Evolutionary conservation across 2,113 vertebrate species (phyloP), one percentile per base, ranked within the genome.

Genomic region (Epinephelus fuscoguttatus): DNA sequence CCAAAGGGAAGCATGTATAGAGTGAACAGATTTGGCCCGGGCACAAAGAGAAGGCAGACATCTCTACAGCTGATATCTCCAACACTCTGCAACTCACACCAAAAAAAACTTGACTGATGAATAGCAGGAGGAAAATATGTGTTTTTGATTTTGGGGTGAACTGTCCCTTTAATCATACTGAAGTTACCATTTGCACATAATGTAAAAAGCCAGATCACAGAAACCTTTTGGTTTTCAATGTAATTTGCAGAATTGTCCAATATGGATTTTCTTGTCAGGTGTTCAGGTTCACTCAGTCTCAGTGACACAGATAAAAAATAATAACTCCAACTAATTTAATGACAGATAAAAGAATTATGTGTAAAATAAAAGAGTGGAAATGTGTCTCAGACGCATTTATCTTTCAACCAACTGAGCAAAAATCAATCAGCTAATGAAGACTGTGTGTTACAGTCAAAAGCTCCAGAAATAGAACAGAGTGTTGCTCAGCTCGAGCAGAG

Each of bases 401-500:
- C n/a, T 25, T 42, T 30, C 14, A 21, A 30, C 25, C 19, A 25
- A 23, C 14, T 9, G 52, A 76, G 3, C 6, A 1, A 11, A 40
- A 27, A 2, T 40, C 47, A 40, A 40, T 40, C 30, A 19, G 49
- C 60, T 42, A 23, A 66, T 59, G 40, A 53, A 37, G 10, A 15
- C 78, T 23, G 23, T 17, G 52, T 2, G 40, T 25, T n/a, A 19
- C 55, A 50, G 47, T 71, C 33, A 49, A 50, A 67, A 77, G 67
- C 62, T 59, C 19, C 50, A n/a, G n/a, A 21, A 25, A 14, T 4
- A 4, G 30, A 10, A 45, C 33, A 7, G 33, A 37, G 6, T 37
- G 6, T 37, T 37, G 33, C 33, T 33, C 21, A 33, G 33, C 6
- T 40, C 25, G 9, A 49, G 66, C 42, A 8, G 49, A 4, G 52